phyloP scores from a whole-genome alignment of 1,140 invertebrate genomes.

The Heliconius melpomene region DNA sequence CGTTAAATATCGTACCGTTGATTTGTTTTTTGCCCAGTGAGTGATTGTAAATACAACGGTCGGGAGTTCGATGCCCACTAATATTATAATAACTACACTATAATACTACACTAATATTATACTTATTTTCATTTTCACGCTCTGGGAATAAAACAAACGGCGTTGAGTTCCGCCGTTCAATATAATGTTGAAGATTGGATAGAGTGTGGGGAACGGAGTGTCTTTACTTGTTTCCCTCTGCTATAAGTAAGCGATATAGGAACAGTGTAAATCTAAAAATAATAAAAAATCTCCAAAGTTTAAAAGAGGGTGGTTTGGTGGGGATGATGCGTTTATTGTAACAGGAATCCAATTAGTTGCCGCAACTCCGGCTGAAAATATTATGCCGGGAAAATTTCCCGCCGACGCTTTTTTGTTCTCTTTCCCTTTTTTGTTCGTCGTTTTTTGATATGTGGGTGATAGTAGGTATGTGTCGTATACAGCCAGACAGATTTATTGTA shows the following conservation, averaged over 20 bases:
- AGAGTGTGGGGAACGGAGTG: too few species aligned
- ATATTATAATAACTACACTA: too few species aligned
- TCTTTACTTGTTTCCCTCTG: too few species aligned
- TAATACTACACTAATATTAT: too few species aligned
- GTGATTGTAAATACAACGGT: too few species aligned
- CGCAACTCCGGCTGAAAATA: slow-evolving; percentile 54
- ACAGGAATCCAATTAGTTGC: slow-evolving; percentile 66
- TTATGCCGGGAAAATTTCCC: slow-evolving; percentile 55
- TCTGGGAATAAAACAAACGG: too few species aligned
- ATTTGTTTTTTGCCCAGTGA: slow-evolving; percentile 35
- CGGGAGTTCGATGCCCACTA: too few species aligned
- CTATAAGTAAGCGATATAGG: too few species aligned
- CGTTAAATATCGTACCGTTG: slow-evolving; percentile 19
- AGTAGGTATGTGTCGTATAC: slow-evolving; percentile 24
- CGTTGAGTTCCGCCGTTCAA: too few species aligned
- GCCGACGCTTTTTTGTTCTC: slow-evolving; percentile 45
- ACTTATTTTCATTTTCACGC: too few species aligned
- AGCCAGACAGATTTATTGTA: slow-evolving; percentile 10
- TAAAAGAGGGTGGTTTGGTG: slow-evolving; percentile 48
- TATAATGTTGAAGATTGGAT: too few species aligned
- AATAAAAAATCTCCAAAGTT: slow-evolving; percentile 41
- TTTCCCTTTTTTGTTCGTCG: slow-evolving; percentile 15
- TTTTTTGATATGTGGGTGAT: slow-evolving; percentile 15
- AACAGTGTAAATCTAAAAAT: too few species aligned
- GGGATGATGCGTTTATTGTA: slow-evolving; percentile 62